Evolutionary conservation across 1,140 invertebrate species (phyloP), one percentile per base, ranked within the genome.

Genomic region (fruit fly (Drosophila melanogaster)): DNA sequence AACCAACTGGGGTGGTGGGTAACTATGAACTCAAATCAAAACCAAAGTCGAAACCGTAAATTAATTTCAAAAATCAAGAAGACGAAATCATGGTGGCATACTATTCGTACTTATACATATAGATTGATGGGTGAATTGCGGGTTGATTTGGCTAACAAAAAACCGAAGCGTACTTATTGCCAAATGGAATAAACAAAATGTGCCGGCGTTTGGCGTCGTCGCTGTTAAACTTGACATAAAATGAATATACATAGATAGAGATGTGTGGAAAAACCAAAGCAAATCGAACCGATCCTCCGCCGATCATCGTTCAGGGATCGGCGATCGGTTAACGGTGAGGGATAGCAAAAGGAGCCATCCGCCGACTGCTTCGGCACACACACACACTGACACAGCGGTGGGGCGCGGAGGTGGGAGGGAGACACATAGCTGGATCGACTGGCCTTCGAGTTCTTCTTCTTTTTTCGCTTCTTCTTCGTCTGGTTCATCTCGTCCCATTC

Each of bases 161-260:
- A 84, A 84, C 77, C 80, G 80, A 85, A 81, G 81, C 67, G 67
- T 71, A 79, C 77, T 74, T 77, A 80, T 84, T 84, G 80, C 81
- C 80, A 84, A 84, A 85, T 77, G 75, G 72, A 89, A 83, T 79
- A 89, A 87, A 87, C 83, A 87, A 87, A 87, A 87, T 87, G 83
- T 87, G 83, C 83, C 83, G 83, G 83, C 83, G 83, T 87, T 87
- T 87, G 83, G 83, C 83, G 83, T 87, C 83, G 83, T 87, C 83
- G 83, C 83, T 87, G 83, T 87, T 87, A 89, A 87, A 87, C 83
- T 87, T 83, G 83, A 89, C 83, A 87, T 50, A 65, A 69, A 77
- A 76, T 72, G 72, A 78, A 75, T 76, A 79, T 72, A 64, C 77
- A 83, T 66, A 75, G 54, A 55, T 55, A 72, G 59, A 75, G 72